A percentile compares a stretch with the other conserved stretches of the same genome.
Evolutionary conservation across 2,797 vertebrate genomes (phyloP).

Genomic region (Danio aesculapii): DNA sequence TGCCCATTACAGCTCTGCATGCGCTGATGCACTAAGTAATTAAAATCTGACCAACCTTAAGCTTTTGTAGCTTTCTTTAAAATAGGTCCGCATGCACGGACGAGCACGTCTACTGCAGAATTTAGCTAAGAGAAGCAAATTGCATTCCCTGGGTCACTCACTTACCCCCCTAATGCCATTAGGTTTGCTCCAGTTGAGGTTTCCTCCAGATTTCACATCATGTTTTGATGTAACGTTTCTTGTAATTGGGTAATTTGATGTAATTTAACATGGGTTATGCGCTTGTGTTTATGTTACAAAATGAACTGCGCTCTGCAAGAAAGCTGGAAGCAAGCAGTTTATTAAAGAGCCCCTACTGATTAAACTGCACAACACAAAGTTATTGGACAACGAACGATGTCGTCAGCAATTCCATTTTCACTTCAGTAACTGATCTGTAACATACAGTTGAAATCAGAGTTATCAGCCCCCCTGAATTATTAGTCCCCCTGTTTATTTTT

Average conservation of each 20-base stretch:
- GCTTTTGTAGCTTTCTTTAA: not conserved
- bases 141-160: constrained; percentile 32
- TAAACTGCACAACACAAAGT: too few relatives aligned
- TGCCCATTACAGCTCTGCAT: not conserved
- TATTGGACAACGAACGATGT: too few relatives aligned
- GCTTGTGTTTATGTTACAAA: constrained; percentile 11
- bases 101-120: not conserved
- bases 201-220: constrained; percentile 28
- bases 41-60: constrained; percentile 23
- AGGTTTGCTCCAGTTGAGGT: constrained; percentile 31
- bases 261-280: constrained; percentile 14
- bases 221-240: constrained; percentile 34
- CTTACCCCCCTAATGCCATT: constrained; percentile 33
- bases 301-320: not conserved
- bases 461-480: too few relatives aligned
- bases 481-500: too few relatives aligned
- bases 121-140: constrained; percentile 10
- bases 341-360: too few relatives aligned
- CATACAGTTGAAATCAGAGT: too few relatives aligned
- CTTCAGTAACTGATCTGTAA: too few relatives aligned
- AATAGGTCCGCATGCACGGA: constrained; percentile 6
- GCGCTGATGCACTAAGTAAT: not conserved
- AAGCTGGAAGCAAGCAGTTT: not conserved
- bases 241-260: constrained; percentile 3
- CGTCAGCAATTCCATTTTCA: too few relatives aligned